phyloP scores from a whole-genome alignment of 2,113 vertebrate species.

The Sinocyclocheilus maitianheensis region DNA sequence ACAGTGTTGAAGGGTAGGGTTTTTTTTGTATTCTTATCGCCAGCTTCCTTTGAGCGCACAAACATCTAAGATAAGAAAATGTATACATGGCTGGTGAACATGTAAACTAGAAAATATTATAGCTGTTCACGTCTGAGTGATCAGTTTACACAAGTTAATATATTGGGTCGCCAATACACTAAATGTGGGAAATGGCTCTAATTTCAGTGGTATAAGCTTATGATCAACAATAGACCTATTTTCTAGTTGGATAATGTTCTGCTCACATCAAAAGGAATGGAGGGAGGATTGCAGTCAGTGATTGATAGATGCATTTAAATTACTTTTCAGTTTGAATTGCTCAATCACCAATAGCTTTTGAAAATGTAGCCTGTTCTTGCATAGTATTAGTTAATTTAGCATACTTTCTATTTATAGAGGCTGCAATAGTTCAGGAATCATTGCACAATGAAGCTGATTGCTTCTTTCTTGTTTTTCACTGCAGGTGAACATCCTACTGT shows the following conservation, averaged over 20 bases:
- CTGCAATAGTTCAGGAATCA: not conserved
- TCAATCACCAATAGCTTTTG: conserved; percentile 19
- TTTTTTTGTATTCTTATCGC: not conserved
- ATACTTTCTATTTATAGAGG: not conserved
- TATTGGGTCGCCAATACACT: not conserved
- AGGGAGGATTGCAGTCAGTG: conserved; percentile 16
- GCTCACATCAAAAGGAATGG: not conserved
- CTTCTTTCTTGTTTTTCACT: not conserved
- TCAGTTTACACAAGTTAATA: not conserved
- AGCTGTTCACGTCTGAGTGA: not conserved
- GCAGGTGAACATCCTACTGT: not conserved
- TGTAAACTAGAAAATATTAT: not conserved
- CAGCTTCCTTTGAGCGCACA: not conserved
- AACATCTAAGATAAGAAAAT: not conserved
- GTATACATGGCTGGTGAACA: not conserved
- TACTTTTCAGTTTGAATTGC: conserved; percentile 27
- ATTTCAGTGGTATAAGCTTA: not conserved
- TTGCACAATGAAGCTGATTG: not conserved
- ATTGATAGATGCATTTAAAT: conserved; percentile 49
- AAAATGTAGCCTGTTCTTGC: not conserved
- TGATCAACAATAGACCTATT: conserved; percentile 8
- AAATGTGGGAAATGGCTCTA: not conserved
- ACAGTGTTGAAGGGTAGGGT: not conserved
- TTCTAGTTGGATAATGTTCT: conserved; percentile 8
- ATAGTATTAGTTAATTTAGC: not conserved